Evolutionary conservation across 2,888 invertebrate genomes (phyloP).

Genomic region (Phyto melanocephala): DNA sequence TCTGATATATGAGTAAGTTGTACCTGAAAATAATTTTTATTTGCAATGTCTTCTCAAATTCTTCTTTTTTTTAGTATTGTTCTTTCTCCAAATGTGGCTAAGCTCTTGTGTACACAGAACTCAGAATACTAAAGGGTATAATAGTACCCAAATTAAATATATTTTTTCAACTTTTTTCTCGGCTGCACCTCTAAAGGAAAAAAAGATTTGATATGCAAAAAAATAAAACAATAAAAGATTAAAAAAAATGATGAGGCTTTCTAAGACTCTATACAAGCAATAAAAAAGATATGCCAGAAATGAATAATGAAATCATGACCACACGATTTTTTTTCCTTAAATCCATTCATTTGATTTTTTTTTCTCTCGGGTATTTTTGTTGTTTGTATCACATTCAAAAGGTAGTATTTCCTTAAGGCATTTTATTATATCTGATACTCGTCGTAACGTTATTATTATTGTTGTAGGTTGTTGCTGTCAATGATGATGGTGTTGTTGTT

Average conservation of each 20-base stretch:
- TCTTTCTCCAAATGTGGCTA: slow-evolving; percentile 68
- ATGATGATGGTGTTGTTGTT: slow-evolving; percentile 11
- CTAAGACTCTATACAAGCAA: slow-evolving; percentile 52
- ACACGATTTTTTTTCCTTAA: slow-evolving; percentile 65
- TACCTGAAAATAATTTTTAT: slow-evolving; percentile 69
- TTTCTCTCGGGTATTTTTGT: slow-evolving; percentile 23
- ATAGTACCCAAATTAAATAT: slow-evolving; percentile 15
- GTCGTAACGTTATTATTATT: slow-evolving; percentile 21
- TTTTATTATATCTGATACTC: slow-evolving; percentile 35
- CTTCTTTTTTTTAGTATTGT: slow-evolving; percentile 49
- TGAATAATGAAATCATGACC: slow-evolving; percentile 69
- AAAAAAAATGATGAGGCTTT: slow-evolving; percentile 44
- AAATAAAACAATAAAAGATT: neutral
- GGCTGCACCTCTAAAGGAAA: slow-evolving; percentile 47
- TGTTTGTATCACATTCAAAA: slow-evolving; percentile 35
- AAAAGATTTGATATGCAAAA: slow-evolving; percentile 72
- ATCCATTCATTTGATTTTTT: slow-evolving; percentile 38
- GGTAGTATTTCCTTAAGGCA: slow-evolving; percentile 53
- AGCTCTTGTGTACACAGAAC: slow-evolving; percentile 75
- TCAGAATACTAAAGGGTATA: slow-evolving; percentile 55
- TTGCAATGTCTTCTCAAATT: slow-evolving; percentile 40
- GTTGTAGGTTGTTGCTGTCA: slow-evolving; percentile 51
- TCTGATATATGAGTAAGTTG: slow-evolving; percentile 76
- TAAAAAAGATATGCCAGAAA: slow-evolving; percentile 41
- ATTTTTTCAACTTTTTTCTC: slow-evolving; percentile 24